Conservation (phyloP, 2,113 vertebrate genomes). For the Isurus oxyrinchus region DNA sequence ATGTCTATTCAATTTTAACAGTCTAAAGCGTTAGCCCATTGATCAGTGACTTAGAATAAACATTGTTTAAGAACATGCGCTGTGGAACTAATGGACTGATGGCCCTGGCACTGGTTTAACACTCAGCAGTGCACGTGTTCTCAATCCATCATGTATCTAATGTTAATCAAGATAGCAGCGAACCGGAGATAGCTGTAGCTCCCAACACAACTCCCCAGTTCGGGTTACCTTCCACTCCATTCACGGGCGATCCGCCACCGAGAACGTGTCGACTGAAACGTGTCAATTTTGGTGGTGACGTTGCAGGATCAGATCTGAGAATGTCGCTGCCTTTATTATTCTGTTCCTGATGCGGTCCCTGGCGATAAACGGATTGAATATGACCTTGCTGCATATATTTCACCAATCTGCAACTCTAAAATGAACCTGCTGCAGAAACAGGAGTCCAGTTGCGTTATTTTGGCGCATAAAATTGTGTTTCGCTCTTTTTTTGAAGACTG, state of each 20-base stretch:
- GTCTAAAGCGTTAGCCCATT: not conserved
- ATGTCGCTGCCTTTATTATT: not conserved
- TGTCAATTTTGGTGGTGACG: not conserved
- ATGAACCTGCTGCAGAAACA: not conserved
- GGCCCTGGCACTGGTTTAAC: slow-evolving; percentile 69
- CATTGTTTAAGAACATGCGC: slow-evolving; percentile 44
- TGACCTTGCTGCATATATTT: not conserved
- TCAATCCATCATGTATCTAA: slow-evolving; percentile 75
- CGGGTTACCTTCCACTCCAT: not conserved
- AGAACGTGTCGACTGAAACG: not conserved
- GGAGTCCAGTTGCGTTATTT: not conserved
- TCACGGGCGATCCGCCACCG: not conserved
- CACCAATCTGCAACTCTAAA: not conserved
- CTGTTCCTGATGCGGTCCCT: not conserved
- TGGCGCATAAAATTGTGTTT: not conserved
- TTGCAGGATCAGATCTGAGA: not conserved
- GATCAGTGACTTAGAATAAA: slow-evolving; percentile 26
- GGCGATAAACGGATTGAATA: not conserved
- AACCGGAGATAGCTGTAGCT: slow-evolving; percentile 37
- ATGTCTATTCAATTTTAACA: slow-evolving; percentile 15
- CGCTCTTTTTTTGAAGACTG: not conserved
- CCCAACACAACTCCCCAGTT: slow-evolving; percentile 57
- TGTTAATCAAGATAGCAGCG: slow-evolving; percentile 90
- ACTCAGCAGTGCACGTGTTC: slow-evolving; percentile 75
- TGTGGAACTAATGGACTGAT: slow-evolving; percentile 69